A percentile compares a stretch with the other conserved stretches of the same genome.
Conservation (phyloP, 2,113 vertebrate genomes). For the Podocnemis expansa region DNA sequence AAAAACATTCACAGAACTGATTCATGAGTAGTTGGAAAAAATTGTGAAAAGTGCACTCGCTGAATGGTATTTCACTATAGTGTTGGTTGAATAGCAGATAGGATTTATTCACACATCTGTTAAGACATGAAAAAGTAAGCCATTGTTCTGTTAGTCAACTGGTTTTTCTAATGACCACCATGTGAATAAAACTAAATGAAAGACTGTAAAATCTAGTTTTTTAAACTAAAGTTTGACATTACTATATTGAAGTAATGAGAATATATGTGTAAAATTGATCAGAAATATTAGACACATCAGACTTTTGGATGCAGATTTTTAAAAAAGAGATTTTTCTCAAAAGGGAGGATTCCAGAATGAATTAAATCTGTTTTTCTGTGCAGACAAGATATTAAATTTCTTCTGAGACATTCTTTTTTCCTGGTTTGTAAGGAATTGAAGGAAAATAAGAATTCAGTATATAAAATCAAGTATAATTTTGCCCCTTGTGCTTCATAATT, state of each 20-base stretch:
- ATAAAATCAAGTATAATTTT: neutral
- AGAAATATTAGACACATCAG: neutral
- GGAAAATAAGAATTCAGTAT: neutral
- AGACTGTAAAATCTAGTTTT: neutral
- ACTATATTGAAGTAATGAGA: neutral
- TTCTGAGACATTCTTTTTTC: neutral
- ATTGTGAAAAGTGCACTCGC: neutral
- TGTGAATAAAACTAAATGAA: no score
- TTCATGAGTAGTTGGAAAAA: neutral
- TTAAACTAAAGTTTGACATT: no score
- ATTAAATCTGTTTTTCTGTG: constrained; percentile 15
- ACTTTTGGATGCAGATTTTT: neutral
- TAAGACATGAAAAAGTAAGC: neutral
- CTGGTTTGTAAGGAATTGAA: neutral
- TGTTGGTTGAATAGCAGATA: neutral
- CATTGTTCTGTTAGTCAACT: neutral
- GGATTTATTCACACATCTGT: neutral
- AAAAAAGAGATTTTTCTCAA: neutral
- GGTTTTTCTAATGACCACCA: neutral
- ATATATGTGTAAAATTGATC: neutral
- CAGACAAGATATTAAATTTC: neutral
- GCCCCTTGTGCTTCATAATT: neutral
- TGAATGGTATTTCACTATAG: neutral
- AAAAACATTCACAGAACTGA: neutral
- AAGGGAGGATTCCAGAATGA: neutral